Evolutionary conservation across 1,140 invertebrate species (phyloP).

Genomic region (Drosophila equinoxialis): DNA sequence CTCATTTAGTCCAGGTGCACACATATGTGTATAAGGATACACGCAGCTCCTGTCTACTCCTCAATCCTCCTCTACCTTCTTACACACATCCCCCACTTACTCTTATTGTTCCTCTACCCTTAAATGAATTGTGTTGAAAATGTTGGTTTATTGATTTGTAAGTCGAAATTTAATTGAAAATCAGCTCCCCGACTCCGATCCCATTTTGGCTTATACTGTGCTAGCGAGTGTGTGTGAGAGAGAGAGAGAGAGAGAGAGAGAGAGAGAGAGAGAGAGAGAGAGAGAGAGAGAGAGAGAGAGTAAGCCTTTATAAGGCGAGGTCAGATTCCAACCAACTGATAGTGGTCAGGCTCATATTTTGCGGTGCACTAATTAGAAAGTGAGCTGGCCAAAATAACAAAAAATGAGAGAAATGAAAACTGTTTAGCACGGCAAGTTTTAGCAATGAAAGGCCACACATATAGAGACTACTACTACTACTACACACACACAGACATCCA

Average conservation of each 20-base stretch:
- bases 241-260: slow-evolving; percentile 20
- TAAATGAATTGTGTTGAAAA: slow-evolving; percentile 75
- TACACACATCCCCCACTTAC: not conserved
- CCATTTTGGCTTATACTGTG: slow-evolving; percentile 16
- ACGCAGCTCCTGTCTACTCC: not conserved
- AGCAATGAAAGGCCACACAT: not conserved
- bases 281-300: slow-evolving; percentile 5
- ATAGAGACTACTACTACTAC: too few relatives aligned
- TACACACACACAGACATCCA: slow-evolving; percentile 1
- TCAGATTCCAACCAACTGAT: slow-evolving; percentile 29
- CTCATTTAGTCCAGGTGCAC: slow-evolving; percentile 58
- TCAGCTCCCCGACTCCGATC: slow-evolving; percentile 3
- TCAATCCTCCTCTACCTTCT: not conserved
- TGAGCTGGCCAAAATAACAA: slow-evolving; percentile 12
- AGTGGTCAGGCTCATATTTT: slow-evolving; percentile 64
- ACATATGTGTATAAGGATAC: slow-evolving; percentile 34
- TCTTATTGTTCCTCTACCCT: slow-evolving; percentile 9
- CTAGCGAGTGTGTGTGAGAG: slow-evolving; percentile 14
- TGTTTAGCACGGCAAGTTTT: slow-evolving; percentile 53
- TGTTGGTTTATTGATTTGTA: slow-evolving; percentile 80
- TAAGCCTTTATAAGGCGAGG: not conserved
- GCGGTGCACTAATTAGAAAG: slow-evolving; percentile 69
- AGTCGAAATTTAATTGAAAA: slow-evolving; percentile 79
- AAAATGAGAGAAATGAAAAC: slow-evolving; percentile 25
- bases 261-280: slow-evolving; percentile 45